Evolutionary conservation across 2,888 invertebrate genomes (phyloP), one percentile per base, ranked within the genome.

Genomic region (Geophilus truncorum): DNA sequence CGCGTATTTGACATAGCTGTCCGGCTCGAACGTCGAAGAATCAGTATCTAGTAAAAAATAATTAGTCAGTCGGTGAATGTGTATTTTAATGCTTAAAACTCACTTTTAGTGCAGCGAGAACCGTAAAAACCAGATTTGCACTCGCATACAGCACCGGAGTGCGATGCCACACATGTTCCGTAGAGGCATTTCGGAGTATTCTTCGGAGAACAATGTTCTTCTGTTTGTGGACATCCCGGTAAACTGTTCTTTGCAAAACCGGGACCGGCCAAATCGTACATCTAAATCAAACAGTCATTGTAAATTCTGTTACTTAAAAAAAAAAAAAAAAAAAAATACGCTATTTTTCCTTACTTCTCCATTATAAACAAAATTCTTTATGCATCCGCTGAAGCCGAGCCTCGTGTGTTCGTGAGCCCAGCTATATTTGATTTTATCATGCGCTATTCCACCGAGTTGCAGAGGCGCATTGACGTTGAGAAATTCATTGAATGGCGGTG

Each of bases 111-210:
- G 84, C 90, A 90, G 21, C 85, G 84, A 1, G 85, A 83, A 9
- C 98, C 98, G 0, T 94, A 94, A 93, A 94, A 99, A 10, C 98
- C 98, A 0, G 98, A 96, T 84, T 93, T 92, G 85, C 99, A 99
- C 84, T 95, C 94, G 87, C 99, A 99, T 0, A 94, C 85, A 23
- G 82, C 86, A 84, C 94, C 94, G 30, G 92, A 93, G 85, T 95
- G 92, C 85, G 94, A 94, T 9, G 96, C 97, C 15, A 95, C 93
- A 87, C 98, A 98, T 25, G 93, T 93, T n/a, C 97, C 97, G 85
- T 96, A 96, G 85, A 95, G 94, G 92, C 83, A 83, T 28, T 82
- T 45, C 77, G 83, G 81, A 0, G 94, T 94, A 84, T 95, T 94
- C 76, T 95, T 94, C 83, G 85, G 86, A 82, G 94, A 93, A 87